Percentiles rank a stretch among this genome's conserved stretches.
Evolutionary conservation across 2,797 vertebrate genomes (phyloP).

Genomic region (Myotis planiceps): DNA sequence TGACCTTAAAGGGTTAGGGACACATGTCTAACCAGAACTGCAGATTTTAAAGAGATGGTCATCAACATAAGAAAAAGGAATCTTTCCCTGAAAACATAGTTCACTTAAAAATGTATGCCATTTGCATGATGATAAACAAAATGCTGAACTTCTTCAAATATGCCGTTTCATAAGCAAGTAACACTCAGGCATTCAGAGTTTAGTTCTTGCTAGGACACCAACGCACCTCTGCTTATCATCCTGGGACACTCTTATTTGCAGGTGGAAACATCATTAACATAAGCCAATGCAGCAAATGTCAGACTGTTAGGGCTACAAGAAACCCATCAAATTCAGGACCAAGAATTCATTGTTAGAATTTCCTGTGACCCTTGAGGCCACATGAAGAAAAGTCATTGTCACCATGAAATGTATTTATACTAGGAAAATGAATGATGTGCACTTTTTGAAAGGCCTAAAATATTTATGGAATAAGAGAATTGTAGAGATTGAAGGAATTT

Average conservation of each 20-base stretch:
- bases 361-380: not conserved
- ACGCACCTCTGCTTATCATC: not conserved
- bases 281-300: not conserved
- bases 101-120: not conserved
- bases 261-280: not conserved
- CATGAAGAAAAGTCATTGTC: slow-evolving; percentile 14
- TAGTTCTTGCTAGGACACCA: not conserved
- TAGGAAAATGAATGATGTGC: not conserved
- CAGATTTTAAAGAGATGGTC: not conserved
- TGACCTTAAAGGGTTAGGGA: not conserved
- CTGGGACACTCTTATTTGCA: not conserved
- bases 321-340: not conserved
- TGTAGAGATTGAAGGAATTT: not conserved
- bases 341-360: slow-evolving; percentile 38
- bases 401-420: not conserved
- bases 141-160: not conserved
- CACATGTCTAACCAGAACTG: not conserved
- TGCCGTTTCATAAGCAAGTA: not conserved
- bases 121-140: not conserved
- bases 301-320: not conserved
- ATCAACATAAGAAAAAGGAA: not conserved
- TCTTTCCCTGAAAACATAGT: not conserved
- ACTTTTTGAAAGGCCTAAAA: slow-evolving; percentile 33
- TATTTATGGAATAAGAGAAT: slow-evolving; percentile 20
- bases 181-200: not conserved